Conservation (phyloP, 2,888 invertebrate genomes). For the Sympetrum striolatum region DNA sequence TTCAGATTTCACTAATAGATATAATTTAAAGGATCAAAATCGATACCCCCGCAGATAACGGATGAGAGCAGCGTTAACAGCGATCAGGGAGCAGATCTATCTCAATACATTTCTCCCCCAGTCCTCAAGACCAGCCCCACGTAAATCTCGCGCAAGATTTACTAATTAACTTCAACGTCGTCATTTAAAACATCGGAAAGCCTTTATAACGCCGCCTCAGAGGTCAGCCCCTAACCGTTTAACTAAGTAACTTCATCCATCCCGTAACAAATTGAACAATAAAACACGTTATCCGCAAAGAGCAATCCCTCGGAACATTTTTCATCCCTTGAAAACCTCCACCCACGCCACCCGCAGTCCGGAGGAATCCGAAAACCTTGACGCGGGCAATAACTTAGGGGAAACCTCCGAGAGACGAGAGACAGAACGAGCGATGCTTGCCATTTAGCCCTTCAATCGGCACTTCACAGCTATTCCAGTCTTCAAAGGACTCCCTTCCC, state of each 20-base stretch:
- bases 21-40: no score
- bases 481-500: neutral
- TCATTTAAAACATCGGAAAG: neutral
- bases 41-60: no score
- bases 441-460: conserved; percentile 32
- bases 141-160: neutral
- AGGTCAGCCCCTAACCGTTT: neutral
- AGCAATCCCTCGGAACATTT: neutral
- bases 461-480: conserved; percentile 5
- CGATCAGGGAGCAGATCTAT: neutral
- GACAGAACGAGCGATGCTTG: conserved; percentile 16
- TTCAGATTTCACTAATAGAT: no score
- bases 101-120: neutral
- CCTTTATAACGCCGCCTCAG: neutral
- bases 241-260: conserved; percentile 1
- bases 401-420: neutral
- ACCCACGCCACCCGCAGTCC: neutral
- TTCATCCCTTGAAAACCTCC: neutral
- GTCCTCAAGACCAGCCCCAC: no score
- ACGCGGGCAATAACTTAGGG: neutral
- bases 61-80: no score
- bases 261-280: neutral
- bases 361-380: neutral
- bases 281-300: conserved; percentile 1
- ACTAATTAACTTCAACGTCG: neutral